Evolutionary conservation across 2,113 vertebrate species (phyloP).

Genomic region (Nycticryphes semicollaris): DNA sequence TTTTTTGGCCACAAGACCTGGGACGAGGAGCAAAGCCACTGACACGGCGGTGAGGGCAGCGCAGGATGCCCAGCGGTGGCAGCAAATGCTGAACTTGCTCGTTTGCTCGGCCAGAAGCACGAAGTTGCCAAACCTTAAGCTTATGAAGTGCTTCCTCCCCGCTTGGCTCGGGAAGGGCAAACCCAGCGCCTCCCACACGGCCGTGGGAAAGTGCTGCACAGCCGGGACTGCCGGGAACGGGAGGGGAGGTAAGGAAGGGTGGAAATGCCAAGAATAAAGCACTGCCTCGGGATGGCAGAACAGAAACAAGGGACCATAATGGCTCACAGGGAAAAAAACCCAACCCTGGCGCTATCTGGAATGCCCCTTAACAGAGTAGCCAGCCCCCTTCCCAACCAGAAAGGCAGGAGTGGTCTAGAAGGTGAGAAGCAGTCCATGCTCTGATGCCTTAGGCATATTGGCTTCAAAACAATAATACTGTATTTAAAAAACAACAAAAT

Average conservation of each 20-base stretch:
- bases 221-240: not conserved
- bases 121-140: not conserved
- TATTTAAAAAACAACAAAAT: not conserved
- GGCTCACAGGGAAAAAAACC: not conserved
- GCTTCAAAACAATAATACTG: not conserved
- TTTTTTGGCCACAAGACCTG: not conserved
- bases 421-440: not conserved
- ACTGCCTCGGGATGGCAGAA: not conserved
- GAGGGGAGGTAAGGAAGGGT: not conserved
- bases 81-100: not conserved
- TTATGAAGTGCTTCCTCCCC: not conserved
- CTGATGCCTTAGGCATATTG: not conserved
- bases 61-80: not conserved
- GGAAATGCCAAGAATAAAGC: not conserved
- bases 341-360: not conserved
- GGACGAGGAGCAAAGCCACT: not conserved
- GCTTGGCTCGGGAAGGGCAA: accelerated
- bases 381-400: not conserved
- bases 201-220: not conserved
- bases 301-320: accelerated
- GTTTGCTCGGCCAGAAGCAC: not conserved
- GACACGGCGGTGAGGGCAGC: not conserved
- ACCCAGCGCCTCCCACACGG: accelerated
- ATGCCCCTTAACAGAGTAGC: not conserved
- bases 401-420: not conserved